These are phyloP conservation scores for Drosophila pseudotalamancana DNA, from an alignment of 2,888 invertebrate genomes.

Conservation along the genomic window DNA sequence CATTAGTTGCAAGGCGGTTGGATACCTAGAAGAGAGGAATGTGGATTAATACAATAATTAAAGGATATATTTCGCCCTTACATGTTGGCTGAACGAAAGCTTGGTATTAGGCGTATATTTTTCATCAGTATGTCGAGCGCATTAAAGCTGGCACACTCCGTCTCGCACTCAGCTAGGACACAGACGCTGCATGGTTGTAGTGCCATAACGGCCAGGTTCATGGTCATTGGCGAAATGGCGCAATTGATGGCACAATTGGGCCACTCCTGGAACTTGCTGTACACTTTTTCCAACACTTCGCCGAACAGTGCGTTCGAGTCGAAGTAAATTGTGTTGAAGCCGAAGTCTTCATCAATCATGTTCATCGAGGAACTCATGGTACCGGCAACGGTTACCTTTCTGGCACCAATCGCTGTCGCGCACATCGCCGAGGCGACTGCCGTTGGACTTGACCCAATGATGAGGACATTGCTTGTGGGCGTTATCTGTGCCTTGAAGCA, in stretches of 20 bases:
- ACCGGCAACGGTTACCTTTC: slow-evolving; percentile 68
- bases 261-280: slow-evolving; percentile 52
- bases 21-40: slow-evolving; percentile 73
- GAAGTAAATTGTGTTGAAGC: slow-evolving; percentile 60
- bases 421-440: slow-evolving; percentile 75
- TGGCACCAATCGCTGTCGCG: slow-evolving; percentile 75
- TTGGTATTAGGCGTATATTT: slow-evolving; percentile 74
- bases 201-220: slow-evolving; percentile 77
- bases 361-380: slow-evolving; percentile 47
- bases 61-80: slow-evolving; percentile 42
- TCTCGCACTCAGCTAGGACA: slow-evolving; percentile 76
- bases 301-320: slow-evolving; percentile 48
- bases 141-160: slow-evolving; percentile 79
- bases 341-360: slow-evolving; percentile 53
- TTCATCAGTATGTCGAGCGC: slow-evolving; percentile 79
- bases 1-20: slow-evolving; percentile 75
- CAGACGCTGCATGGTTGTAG: slow-evolving; percentile 73
- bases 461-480: slow-evolving; percentile 73
- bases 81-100: slow-evolving; percentile 81
- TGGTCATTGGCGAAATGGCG: slow-evolving; percentile 70
- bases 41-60: not conserved
- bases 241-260: slow-evolving; percentile 81
- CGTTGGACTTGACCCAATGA: slow-evolving; percentile 77
- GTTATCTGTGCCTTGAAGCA: slow-evolving; percentile 69
- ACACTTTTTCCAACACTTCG: slow-evolving; percentile 63